phyloP scores from a whole-genome alignment of 1,140 invertebrate genomes.

The Drosophila ananassae region DNA sequence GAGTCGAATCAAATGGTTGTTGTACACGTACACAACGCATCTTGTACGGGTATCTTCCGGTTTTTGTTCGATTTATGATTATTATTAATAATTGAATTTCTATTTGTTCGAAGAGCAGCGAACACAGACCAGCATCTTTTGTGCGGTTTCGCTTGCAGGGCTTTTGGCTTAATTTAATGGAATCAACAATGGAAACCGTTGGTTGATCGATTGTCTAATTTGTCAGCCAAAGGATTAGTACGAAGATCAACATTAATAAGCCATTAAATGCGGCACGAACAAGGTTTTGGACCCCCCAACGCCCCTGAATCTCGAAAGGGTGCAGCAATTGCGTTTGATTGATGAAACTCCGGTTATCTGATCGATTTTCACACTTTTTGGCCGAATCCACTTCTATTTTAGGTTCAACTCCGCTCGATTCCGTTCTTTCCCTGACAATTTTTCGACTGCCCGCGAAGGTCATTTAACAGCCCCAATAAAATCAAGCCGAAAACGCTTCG shows the following conservation, averaged over 20 bases:
- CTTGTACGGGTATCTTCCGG: slow-evolving; percentile 67
- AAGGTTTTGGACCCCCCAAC: slow-evolving; percentile 47
- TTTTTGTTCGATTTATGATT: slow-evolving; percentile 65
- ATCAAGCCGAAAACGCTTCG: slow-evolving; percentile 23
- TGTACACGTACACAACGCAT: slow-evolving; percentile 26
- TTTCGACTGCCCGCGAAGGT: slow-evolving; percentile 26
- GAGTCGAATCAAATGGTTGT: slow-evolving; percentile 55
- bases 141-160: slow-evolving; percentile 29
- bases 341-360: slow-evolving; percentile 49
- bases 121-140: slow-evolving; percentile 66
- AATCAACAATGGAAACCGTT: slow-evolving; percentile 56
- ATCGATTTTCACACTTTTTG: slow-evolving; percentile 52
- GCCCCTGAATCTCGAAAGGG: slow-evolving; percentile 40
- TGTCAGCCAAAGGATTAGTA: slow-evolving; percentile 65
- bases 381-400: slow-evolving; percentile 35
- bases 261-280: slow-evolving; percentile 62
- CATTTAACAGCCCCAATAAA: slow-evolving; percentile 28
- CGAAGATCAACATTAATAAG: slow-evolving; percentile 69
- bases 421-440: slow-evolving; percentile 17
- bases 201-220: slow-evolving; percentile 75
- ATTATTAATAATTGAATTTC: slow-evolving; percentile 68
- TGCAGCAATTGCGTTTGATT: slow-evolving; percentile 64
- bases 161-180: slow-evolving; percentile 50
- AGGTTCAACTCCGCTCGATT: slow-evolving; percentile 9
- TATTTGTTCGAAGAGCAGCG: slow-evolving; percentile 59